A percentile compares a stretch with the other conserved stretches of the same genome.
Conservation (phyloP, 2,888 invertebrate species). For the Acleris literana region DNA sequence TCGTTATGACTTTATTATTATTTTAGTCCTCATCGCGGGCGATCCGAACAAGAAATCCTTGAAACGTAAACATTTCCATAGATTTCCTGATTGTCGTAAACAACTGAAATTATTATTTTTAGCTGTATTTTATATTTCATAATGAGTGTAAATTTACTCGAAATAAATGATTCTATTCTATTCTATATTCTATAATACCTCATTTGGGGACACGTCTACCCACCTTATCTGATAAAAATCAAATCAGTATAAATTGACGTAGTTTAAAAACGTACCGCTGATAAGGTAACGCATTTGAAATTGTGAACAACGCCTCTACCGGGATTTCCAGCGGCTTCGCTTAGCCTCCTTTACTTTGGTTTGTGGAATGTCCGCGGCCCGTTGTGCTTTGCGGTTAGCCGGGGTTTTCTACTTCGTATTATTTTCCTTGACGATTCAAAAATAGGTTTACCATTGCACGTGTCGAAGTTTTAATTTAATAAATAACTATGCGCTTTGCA, state of each 20-base stretch:
- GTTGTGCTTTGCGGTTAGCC: slow-evolving; percentile 25
- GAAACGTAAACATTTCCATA: slow-evolving; percentile 17
- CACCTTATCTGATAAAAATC: too few relatives aligned
- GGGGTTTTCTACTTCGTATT: slow-evolving; percentile 28
- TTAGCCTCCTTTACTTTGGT: slow-evolving; percentile 9
- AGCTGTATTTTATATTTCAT: background rate
- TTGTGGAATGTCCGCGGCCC: slow-evolving; percentile 3
- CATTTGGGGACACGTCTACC: background rate
- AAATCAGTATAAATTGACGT: too few relatives aligned
- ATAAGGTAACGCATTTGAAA: background rate
- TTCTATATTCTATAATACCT: too few relatives aligned
- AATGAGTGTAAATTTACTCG: too few relatives aligned
- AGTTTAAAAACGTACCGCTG: background rate
- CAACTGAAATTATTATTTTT: slow-evolving; percentile 5
- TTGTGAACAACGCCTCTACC: slow-evolving; percentile 18
- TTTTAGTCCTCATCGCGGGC: background rate
- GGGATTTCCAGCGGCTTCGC: slow-evolving; percentile 22
- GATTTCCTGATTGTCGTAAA: slow-evolving; percentile 17
- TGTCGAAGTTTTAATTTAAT: background rate
- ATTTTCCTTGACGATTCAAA: slow-evolving; percentile 10
- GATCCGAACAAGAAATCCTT: slow-evolving; percentile 20
- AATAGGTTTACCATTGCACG: slow-evolving; percentile 5
- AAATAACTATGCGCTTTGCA: too few relatives aligned
- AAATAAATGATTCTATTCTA: too few relatives aligned
- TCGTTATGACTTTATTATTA: background rate